phyloP scores from a whole-genome alignment of 2,113 vertebrate genomes.

The Lamprotornis superbus region DNA sequence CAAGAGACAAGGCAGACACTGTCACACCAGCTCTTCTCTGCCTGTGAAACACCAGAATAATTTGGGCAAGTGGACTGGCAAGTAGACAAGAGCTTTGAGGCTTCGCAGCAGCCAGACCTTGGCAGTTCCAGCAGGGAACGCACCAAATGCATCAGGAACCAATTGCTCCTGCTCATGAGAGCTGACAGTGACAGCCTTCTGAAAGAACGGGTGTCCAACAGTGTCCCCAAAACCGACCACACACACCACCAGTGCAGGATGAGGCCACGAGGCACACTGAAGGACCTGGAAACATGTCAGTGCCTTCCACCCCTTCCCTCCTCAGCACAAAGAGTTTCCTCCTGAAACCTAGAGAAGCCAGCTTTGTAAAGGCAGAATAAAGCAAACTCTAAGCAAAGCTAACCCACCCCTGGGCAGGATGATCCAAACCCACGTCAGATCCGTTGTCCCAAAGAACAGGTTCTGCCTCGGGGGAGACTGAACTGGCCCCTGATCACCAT shows the following conservation, averaged over 20 bases:
- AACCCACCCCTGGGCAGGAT: not conserved
- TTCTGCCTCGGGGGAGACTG: accelerated
- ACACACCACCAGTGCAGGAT: accelerated
- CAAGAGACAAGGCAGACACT: not conserved
- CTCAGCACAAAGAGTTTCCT: not conserved
- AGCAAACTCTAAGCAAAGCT: not conserved
- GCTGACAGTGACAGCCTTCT: not conserved
- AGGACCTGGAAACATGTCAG: accelerated
- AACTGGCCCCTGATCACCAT: not conserved
- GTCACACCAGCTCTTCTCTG: not conserved
- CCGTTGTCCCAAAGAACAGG: accelerated
- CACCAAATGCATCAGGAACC: not conserved
- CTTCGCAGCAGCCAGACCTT: too few species aligned
- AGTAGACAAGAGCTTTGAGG: not conserved
- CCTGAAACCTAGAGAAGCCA: not conserved
- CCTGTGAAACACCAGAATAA: not conserved
- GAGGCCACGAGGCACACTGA: accelerated
- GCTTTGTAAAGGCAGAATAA: not conserved
- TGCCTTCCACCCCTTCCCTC: not conserved
- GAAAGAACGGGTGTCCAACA: not conserved
- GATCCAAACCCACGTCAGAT: not conserved
- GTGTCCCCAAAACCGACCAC: accelerated
- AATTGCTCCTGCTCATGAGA: not conserved
- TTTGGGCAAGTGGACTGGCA: accelerated
- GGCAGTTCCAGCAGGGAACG: not conserved